phyloP scores from a whole-genome alignment of 2,888 invertebrate genomes.

The Leptopilina myrica region DNA sequence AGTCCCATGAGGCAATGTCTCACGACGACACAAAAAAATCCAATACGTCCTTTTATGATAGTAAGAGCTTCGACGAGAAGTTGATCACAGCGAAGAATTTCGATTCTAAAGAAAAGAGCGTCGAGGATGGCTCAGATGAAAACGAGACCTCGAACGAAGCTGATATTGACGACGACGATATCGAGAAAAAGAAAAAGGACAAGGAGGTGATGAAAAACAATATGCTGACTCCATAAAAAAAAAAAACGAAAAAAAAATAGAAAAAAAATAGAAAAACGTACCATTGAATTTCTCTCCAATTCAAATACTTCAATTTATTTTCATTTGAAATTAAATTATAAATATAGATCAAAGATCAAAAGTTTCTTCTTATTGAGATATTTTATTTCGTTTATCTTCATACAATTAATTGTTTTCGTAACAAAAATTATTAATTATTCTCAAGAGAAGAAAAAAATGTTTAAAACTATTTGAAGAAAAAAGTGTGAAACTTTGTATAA shows the following conservation, averaged over 20 bases:
- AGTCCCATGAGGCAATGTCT: constrained; percentile 37
- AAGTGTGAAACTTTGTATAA: no score
- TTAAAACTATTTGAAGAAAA: no score
- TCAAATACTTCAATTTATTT: background rate
- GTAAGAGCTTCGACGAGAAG: constrained; percentile 25
- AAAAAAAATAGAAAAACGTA: no score
- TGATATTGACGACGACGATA: constrained; percentile 56
- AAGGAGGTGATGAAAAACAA: constrained; percentile 29
- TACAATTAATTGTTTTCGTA: no score
- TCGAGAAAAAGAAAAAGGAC: constrained; percentile 54
- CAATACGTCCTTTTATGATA: constrained; percentile 31
- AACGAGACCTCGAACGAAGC: constrained; percentile 65
- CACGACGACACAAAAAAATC: constrained; percentile 31
- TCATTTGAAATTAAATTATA: no score
- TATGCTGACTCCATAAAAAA: constrained; percentile 6
- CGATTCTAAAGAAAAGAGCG: constrained; percentile 63
- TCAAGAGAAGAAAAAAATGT: no score
- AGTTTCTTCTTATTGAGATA: no score
- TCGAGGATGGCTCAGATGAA: constrained; percentile 63
- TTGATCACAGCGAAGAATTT: constrained; percentile 56
- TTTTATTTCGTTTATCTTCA: no score
- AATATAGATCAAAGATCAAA: no score
- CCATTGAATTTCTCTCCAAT: background rate
- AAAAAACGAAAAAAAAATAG: background rate
- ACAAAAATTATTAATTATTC: no score